Evolutionary conservation across 1,140 invertebrate genomes (phyloP).

Genomic region (Bombus affinis): DNA sequence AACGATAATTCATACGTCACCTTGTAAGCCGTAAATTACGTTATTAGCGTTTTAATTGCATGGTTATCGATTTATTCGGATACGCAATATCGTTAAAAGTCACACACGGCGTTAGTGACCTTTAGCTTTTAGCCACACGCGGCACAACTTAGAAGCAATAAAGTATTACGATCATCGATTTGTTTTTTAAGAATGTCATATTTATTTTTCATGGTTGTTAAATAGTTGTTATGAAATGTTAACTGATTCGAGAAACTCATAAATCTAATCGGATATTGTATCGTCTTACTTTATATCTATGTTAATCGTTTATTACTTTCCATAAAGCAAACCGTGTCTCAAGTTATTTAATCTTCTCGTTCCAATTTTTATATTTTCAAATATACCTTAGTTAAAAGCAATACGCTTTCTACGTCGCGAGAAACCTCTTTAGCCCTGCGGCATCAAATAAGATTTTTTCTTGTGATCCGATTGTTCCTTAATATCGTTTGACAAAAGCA

Average conservation of each 20-base stretch:
- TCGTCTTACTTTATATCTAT: not conserved
- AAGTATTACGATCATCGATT: not conserved
- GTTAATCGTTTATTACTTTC: not conserved
- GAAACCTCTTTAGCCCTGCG: too few species aligned
- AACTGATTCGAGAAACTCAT: not conserved
- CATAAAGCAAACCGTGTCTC: not conserved
- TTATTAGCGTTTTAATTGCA: conserved; percentile 71
- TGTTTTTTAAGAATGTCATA: not conserved
- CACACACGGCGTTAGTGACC: conserved; percentile 1
- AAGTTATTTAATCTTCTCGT: not conserved
- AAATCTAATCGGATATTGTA: not conserved
- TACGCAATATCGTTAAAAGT: conserved; percentile 28
- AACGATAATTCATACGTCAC: conserved; percentile 64
- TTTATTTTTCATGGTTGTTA: not conserved
- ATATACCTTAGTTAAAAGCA: too few species aligned
- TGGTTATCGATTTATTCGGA: conserved; percentile 59
- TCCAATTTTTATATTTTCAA: not conserved
- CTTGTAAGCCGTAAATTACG: conserved; percentile 63
- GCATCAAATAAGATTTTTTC: not conserved
- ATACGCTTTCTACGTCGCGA: not conserved
- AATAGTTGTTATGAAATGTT: not conserved
- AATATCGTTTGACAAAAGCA: conserved; percentile 22
- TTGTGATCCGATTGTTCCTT: not conserved
- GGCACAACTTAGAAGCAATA: not conserved
- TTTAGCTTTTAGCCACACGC: conserved; percentile 20